Conservation (phyloP, 2,113 vertebrate genomes). For the Ifrita kowaldi region DNA sequence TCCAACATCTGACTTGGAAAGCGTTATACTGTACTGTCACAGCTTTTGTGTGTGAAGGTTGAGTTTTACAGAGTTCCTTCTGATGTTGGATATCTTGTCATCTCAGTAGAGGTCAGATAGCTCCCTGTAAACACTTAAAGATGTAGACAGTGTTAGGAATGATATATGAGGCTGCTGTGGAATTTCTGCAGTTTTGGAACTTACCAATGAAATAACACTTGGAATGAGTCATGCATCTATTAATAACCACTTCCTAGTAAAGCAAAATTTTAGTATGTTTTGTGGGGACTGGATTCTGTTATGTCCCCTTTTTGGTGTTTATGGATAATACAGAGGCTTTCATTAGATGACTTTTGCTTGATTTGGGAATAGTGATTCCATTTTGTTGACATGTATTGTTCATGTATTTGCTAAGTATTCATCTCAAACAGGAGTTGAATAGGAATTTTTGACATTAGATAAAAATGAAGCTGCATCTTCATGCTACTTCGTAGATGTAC, state of each 20-base stretch:
- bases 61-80: neutral
- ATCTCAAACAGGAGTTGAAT: neutral
- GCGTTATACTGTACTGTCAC: neutral
- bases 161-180: neutral
- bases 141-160: neutral
- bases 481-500: neutral
- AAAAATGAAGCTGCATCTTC: neutral
- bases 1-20: neutral
- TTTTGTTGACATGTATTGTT: neutral
- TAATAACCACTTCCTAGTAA: neutral
- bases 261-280: neutral
- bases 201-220: neutral
- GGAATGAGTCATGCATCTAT: neutral
- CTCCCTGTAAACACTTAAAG: neutral
- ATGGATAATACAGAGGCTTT: neutral
- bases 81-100: neutral
- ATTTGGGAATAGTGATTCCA: neutral
- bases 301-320: neutral
- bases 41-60: neutral
- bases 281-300: neutral
- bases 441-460: neutral
- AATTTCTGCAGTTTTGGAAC: neutral
- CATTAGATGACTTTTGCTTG: neutral
- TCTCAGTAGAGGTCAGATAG: neutral
- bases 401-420: neutral